Evolutionary conservation across 1,140 invertebrate species (phyloP).

Genomic region (Drosophila burlai): DNA sequence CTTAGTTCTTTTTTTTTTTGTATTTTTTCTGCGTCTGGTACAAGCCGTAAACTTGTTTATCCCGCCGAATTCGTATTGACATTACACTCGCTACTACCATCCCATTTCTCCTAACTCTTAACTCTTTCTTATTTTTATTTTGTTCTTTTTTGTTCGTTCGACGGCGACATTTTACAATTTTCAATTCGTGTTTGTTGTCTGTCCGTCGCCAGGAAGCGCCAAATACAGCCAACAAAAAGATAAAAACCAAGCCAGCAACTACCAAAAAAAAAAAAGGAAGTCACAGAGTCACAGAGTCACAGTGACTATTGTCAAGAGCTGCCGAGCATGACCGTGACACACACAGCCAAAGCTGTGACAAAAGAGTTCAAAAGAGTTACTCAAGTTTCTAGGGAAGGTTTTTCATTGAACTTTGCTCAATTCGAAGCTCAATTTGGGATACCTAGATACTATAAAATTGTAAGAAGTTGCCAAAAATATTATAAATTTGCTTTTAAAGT

Average conservation of each 20-base stretch:
- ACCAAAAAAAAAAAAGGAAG: slow-evolving; percentile 13
- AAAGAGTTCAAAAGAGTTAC: slow-evolving; percentile 7
- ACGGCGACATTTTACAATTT: slow-evolving; percentile 79
- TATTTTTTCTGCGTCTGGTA: slow-evolving; percentile 56
- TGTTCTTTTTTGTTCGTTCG: slow-evolving; percentile 20
- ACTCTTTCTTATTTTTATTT: slow-evolving; percentile 10
- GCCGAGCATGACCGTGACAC: slow-evolving; percentile 43
- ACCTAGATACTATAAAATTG: background rate
- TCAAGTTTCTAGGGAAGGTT: background rate
- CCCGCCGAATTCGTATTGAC: slow-evolving; percentile 62
- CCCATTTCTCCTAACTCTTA: slow-evolving; percentile 21
- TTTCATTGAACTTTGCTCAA: slow-evolving; percentile 5
- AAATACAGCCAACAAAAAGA: slow-evolving; percentile 21
- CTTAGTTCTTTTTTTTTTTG: background rate
- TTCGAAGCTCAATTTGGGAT: background rate
- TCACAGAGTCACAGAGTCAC: slow-evolving; percentile 31
- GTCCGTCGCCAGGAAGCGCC: slow-evolving; percentile 41
- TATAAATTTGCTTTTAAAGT: background rate
- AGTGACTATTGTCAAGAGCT: slow-evolving; percentile 35
- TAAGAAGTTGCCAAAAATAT: background rate
- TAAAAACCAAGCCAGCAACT: slow-evolving; percentile 17
- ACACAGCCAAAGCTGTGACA: slow-evolving; percentile 13
- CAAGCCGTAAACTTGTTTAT: slow-evolving; percentile 74
- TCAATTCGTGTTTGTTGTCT: slow-evolving; percentile 72
- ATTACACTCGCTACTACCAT: slow-evolving; percentile 53